Conservation (phyloP, 2,888 invertebrate genomes). For the Hirudinaria manillensis region DNA sequence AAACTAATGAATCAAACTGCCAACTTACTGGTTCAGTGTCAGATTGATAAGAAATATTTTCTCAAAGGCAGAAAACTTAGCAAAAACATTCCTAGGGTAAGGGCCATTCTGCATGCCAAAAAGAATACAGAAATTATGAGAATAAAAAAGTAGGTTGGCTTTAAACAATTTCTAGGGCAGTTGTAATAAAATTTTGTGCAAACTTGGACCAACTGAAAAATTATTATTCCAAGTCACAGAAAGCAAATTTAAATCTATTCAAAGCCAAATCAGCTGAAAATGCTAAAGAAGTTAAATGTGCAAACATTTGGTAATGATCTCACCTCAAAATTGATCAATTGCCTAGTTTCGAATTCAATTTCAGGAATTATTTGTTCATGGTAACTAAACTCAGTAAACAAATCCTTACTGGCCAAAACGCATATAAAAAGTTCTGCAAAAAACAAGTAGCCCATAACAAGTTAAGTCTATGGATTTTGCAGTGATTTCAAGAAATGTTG, state of each 20-base stretch:
- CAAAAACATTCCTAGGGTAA: constrained; percentile 5
- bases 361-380: background rate
- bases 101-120: constrained; percentile 6
- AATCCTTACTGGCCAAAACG: constrained; percentile 7
- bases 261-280: too few species aligned
- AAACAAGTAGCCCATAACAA: background rate
- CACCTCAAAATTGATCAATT: background rate
- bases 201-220: too few species aligned
- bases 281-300: background rate
- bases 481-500: background rate
- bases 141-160: background rate
- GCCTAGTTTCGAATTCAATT: background rate
- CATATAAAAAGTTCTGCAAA: constrained; percentile 3
- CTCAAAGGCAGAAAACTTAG: constrained; percentile 2
- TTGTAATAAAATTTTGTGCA: too few species aligned
- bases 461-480: background rate
- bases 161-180: background rate
- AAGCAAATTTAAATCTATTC: too few species aligned
- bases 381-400: background rate
- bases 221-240: too few species aligned
- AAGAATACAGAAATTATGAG: background rate
- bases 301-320: background rate
- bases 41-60: constrained; percentile 13
- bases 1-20: background rate
- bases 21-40: constrained; percentile 7